phyloP scores from a whole-genome alignment of 1,140 invertebrate genomes.

The Helicoverpa armigera region DNA sequence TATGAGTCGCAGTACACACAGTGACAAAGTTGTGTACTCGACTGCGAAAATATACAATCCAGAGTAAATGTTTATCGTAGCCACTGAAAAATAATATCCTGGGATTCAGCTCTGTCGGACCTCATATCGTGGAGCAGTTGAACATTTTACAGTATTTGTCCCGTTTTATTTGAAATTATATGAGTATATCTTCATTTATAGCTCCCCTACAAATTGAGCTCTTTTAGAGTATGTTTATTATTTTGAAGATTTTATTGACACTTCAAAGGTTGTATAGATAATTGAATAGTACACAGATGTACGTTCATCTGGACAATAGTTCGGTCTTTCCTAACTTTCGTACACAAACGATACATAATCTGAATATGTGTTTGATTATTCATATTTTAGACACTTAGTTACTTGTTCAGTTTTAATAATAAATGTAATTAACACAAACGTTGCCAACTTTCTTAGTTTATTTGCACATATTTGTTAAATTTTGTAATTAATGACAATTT shows the following conservation, averaged over 20 bases:
- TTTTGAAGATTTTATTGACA: conserved; percentile 53
- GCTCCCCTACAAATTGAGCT: conserved; percentile 41
- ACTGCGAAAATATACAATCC: conserved; percentile 37
- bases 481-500: conserved; percentile 86
- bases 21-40: conserved; percentile 37
- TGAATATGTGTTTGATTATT: conserved; percentile 80
- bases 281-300: conserved; percentile 56
- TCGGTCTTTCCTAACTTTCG: conserved; percentile 62
- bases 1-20: conserved; percentile 21
- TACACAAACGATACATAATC: conserved; percentile 66
- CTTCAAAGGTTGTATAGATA: conserved; percentile 75
- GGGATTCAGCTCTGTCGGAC: conserved; percentile 29
- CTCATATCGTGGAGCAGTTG: neutral
- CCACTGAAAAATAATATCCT: conserved; percentile 24
- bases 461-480: conserved; percentile 86
- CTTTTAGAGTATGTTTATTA: conserved; percentile 39
- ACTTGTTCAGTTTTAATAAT: conserved; percentile 81
- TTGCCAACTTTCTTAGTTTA: conserved; percentile 86
- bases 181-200: conserved; percentile 14
- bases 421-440: conserved; percentile 83
- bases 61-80: conserved; percentile 43
- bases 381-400: conserved; percentile 84
- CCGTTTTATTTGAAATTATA: conserved; percentile 28
- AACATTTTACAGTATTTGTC: conserved; percentile 37
- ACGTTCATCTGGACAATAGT: conserved; percentile 61